Percentiles rank a stretch among this genome's conserved stretches.
Evolutionary conservation across 2,797 vertebrate genomes (phyloP).

Genomic region (Uromys caudimaculatus): DNA sequence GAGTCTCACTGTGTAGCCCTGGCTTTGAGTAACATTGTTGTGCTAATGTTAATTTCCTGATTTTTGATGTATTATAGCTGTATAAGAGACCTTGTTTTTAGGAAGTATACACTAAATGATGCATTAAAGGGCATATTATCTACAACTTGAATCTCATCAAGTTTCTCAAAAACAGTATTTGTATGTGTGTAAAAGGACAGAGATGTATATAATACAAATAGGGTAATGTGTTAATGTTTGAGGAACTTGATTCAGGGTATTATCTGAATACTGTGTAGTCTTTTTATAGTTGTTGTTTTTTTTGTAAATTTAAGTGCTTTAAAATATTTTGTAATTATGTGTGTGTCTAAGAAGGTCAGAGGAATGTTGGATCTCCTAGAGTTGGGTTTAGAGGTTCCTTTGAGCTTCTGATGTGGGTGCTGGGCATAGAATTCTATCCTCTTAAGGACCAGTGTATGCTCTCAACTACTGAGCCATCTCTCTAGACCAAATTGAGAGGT

Average conservation of each 20-base stretch:
- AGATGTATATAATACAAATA: background rate
- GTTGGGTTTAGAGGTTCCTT: background rate
- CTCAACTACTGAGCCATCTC: background rate
- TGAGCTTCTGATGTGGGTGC: background rate
- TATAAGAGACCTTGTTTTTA: constrained; percentile 25
- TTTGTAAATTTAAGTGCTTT: background rate
- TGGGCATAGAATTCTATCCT: background rate
- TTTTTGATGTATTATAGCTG: background rate
- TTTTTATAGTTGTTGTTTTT: too few species aligned
- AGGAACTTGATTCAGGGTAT: background rate
- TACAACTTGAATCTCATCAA: background rate
- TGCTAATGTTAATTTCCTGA: constrained; percentile 19
- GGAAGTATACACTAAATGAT: background rate
- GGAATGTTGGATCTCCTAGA: background rate
- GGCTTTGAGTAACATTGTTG: constrained; percentile 12
- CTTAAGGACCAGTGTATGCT: background rate
- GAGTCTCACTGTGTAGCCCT: background rate
- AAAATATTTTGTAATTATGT: background rate
- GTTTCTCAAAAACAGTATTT: background rate
- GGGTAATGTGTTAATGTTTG: constrained; percentile 15
- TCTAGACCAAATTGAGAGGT: background rate
- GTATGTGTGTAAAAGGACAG: background rate
- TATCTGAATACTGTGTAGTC: background rate
- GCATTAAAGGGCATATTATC: background rate
- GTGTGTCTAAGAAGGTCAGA: background rate